Conservation (phyloP, 2,113 vertebrate genomes). For the Calonectris borealis region DNA sequence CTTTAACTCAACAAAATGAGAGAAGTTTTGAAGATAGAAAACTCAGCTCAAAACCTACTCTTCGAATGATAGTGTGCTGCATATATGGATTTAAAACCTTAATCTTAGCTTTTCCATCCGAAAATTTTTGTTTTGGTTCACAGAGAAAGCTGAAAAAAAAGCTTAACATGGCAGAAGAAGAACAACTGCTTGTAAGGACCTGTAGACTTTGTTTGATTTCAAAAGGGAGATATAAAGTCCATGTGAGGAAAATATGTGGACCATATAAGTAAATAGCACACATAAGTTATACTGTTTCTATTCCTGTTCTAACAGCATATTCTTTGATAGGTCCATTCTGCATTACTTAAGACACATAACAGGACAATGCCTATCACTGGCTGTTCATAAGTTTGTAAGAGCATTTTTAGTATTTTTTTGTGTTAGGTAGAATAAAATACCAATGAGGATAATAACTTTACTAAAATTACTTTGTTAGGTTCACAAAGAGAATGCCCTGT, state of each 20-base stretch:
- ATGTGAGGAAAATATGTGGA: not conserved
- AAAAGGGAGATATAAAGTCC: not conserved
- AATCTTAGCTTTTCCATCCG: not conserved
- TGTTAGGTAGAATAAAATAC: not conserved
- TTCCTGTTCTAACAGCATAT: not conserved
- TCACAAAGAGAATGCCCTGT: not conserved
- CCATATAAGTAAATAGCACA: not conserved
- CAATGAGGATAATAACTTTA: not conserved
- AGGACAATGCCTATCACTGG: not conserved
- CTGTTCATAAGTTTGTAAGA: not conserved
- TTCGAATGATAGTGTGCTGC: not conserved
- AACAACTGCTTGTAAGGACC: not conserved
- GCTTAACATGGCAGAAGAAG: not conserved
- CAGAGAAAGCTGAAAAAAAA: not conserved
- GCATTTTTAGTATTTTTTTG: not conserved
- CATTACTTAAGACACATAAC: not conserved
- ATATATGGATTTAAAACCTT: not conserved
- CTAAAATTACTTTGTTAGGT: not conserved
- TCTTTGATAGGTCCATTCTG: not conserved
- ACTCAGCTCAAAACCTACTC: not conserved
- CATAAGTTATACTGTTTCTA: fast-evolving
- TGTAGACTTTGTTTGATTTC: not conserved
- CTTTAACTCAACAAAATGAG: not conserved
- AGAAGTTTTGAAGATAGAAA: not conserved
- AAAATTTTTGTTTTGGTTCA: not conserved